phyloP scores from a whole-genome alignment of 2,888 invertebrate species.

The Cephalotes varians region DNA sequence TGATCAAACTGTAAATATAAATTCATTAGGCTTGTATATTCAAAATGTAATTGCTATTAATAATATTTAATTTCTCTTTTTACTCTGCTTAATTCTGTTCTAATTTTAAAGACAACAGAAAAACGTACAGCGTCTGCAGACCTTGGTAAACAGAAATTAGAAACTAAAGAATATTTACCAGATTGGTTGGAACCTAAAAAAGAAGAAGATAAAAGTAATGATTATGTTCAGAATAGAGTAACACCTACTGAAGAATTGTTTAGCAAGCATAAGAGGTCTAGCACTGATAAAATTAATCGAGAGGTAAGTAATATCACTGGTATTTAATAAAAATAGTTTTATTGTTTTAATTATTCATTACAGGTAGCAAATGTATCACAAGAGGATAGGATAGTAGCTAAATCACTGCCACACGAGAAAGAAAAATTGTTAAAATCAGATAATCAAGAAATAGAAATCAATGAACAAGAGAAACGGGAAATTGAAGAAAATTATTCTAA shows the following conservation, averaged over 20 bases:
- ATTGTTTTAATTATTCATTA: neutral
- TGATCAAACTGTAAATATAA: slow-evolving; percentile 58
- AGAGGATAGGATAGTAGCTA: slow-evolving; percentile 79
- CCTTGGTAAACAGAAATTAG: slow-evolving; percentile 4
- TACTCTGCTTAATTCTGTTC: neutral
- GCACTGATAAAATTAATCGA: slow-evolving; percentile 33
- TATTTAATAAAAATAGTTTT: neutral
- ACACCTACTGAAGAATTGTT: slow-evolving; percentile 28
- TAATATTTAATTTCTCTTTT: neutral
- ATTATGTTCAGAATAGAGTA: slow-evolving; percentile 53
- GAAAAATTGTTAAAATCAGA: slow-evolving; percentile 77
- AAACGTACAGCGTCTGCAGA: slow-evolving; percentile 36
- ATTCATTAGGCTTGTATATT: neutral
- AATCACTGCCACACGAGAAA: slow-evolving; percentile 79
- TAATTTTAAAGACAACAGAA: slow-evolving; percentile 53
- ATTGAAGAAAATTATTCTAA: slow-evolving; percentile 72
- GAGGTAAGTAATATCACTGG: slow-evolving; percentile 3
- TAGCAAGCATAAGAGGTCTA: neutral
- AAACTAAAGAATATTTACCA: slow-evolving; percentile 76
- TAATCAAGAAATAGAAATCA: slow-evolving; percentile 75
- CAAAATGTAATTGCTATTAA: neutral
- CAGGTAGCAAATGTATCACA: slow-evolving; percentile 58
- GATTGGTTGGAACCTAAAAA: slow-evolving; percentile 81
- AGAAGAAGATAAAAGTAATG: slow-evolving; percentile 62
- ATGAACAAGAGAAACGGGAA: slow-evolving; percentile 80